phyloP scores from a whole-genome alignment of 2,113 vertebrate species.

The Megaptera novaeangliae region DNA sequence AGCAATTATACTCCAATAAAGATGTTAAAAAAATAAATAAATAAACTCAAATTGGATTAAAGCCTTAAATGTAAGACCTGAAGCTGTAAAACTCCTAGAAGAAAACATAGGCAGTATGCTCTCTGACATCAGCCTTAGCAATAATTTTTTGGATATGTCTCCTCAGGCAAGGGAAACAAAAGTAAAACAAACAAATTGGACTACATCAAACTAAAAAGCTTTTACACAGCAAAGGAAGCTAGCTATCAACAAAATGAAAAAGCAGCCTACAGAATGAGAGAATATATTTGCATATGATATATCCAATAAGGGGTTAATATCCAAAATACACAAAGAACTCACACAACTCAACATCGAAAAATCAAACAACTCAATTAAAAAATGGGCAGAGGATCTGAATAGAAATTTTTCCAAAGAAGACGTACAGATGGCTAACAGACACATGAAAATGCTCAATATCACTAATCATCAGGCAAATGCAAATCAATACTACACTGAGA shows the following conservation, averaged over 20 bases:
- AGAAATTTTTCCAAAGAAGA: background rate
- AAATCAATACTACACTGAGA: background rate
- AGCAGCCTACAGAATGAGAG: background rate
- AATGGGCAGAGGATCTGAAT: background rate
- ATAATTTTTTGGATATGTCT: background rate
- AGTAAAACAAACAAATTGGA: background rate
- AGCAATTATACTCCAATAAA: too few species aligned
- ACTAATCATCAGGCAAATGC: background rate
- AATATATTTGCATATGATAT: background rate
- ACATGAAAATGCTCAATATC: background rate
- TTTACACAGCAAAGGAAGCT: background rate
- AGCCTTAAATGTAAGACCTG: background rate
- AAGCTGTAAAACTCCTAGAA: background rate
- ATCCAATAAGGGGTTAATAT: background rate
- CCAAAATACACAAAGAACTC: background rate
- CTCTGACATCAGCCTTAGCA: background rate
- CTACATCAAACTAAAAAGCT: background rate
- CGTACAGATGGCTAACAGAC: background rate
- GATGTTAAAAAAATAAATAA: too few species aligned
- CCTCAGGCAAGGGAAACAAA: background rate
- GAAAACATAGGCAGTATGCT: background rate
- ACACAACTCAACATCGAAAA: background rate
- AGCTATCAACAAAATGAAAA: background rate
- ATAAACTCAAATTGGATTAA: background rate
- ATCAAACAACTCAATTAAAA: background rate